These are phyloP conservation scores for Hippocampus comes DNA, from an alignment of 2,113 vertebrate species.

Conservation along the genomic window DNA sequence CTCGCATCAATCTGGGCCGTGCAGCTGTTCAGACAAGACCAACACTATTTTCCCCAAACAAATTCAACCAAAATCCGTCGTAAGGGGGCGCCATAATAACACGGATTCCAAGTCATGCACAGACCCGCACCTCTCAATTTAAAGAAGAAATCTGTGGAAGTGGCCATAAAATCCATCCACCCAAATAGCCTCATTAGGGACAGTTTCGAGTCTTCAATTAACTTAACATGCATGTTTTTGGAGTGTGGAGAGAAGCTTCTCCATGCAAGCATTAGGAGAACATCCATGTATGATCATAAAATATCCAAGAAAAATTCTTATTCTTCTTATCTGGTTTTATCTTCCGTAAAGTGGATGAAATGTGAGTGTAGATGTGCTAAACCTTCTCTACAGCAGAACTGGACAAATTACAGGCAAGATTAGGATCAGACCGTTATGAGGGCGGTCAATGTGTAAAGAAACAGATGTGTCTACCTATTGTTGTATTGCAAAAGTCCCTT, in stretches of 20 bases:
- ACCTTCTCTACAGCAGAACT: not conserved
- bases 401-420: not conserved
- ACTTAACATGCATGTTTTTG: too few species aligned
- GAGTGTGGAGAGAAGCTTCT: too few species aligned
- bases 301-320: not conserved
- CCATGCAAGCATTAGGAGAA: too few species aligned
- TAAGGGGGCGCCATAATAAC: not conserved
- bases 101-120: not conserved
- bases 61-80: not conserved
- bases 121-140: not conserved
- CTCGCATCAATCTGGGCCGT: slow-evolving; percentile 7
- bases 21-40: slow-evolving; percentile 39
- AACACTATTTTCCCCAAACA: slow-evolving; percentile 25
- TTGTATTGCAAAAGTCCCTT: not conserved
- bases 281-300: too few species aligned
- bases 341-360: not conserved
- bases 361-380: not conserved
- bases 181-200: not conserved
- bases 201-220: not conserved
- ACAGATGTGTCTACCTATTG: not conserved
- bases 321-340: not conserved
- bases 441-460: not conserved
- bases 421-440: not conserved
- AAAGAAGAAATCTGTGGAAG: not conserved
- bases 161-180: not conserved